Evolutionary conservation across 2,888 invertebrate genomes (phyloP).

Genomic region (Zygogramma bicolorata): DNA sequence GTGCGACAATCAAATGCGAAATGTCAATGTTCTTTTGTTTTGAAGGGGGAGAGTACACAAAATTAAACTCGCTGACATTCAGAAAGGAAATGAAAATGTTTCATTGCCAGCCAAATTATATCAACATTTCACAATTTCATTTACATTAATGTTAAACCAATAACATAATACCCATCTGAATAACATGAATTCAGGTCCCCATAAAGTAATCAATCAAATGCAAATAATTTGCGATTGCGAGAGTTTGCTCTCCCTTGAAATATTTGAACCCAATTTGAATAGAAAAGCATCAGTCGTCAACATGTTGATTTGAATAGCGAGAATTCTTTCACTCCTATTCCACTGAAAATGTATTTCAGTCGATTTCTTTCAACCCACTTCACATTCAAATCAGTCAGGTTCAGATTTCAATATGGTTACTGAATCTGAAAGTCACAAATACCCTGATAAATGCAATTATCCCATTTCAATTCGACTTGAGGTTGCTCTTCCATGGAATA

Average conservation of each 20-base stretch:
- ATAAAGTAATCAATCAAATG: background rate
- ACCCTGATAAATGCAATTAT: background rate
- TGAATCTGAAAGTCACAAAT: background rate
- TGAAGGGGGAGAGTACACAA: too few species aligned
- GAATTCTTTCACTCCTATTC: background rate
- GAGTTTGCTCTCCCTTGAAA: background rate
- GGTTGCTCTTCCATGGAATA: background rate
- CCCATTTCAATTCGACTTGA: background rate
- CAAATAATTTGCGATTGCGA: background rate
- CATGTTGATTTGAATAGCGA: background rate
- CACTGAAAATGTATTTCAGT: background rate
- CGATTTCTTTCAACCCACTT: background rate
- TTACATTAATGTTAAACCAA: too few species aligned
- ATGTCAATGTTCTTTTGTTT: too few species aligned
- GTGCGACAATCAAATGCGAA: too few species aligned
- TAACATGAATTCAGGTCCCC: background rate
- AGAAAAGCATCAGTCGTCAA: background rate
- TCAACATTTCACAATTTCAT: too few species aligned
- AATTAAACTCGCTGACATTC: too few species aligned
- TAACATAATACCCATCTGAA: too few species aligned
- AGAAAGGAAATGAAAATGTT: too few species aligned
- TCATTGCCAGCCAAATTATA: too few species aligned
- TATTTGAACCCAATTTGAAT: background rate
- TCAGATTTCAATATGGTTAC: background rate
- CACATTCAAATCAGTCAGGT: background rate